Base-by-base conservation (phyloP, 1,140 invertebrate species). In the Trichonephila clavipes region DNA sequence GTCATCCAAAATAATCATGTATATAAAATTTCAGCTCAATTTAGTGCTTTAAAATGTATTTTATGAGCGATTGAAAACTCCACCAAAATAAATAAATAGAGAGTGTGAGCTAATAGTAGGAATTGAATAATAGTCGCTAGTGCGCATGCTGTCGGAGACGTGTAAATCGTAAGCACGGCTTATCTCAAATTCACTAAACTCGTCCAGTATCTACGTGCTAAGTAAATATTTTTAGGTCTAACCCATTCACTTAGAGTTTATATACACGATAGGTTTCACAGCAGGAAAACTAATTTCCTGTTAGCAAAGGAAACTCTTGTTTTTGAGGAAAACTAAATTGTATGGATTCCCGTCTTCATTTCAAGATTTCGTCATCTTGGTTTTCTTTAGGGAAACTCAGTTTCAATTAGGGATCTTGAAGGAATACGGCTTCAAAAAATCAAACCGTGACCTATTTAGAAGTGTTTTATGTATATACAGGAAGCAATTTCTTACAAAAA, bases 251-350 rank as follows among this genome's bases (percentile, higher is more conserved):
- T 72, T 24, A 28, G 69, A 34, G 4, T 28, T 19, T 34, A 34
- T 40, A 28, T 2, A 34, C 34, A 2, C 24, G 21, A n/a, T n/a
- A 66, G 1, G 64, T 66, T 66, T 66, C 64, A 66, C 4, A 21
- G 21, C n/a, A 24, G 28, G 69, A 77, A 77, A 77, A 77, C 24
- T 40, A 77, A 77, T 77, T 77, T 77, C 69, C 69, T 72, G 14
- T 16, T 1, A 8, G 2, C 28, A 16, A 34, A 12, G 69, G 28
- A 72, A 72, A 72, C 28, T 2, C 28, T 77, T 40, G 14, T 77
- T 77, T 77, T 77, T 14, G 24, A 34, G 6, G 16, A 77, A 40
- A 77, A 40, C 18, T 21, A 3, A 72, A 28, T 34, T 72, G 28
- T 72, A 72, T 34, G 24, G 24, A 10, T 72, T 34, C 24, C 24